These are phyloP conservation scores for Sinocyclocheilus anshuiensis DNA, from an alignment of 2,113 vertebrate species.

Conservation along the genomic window DNA sequence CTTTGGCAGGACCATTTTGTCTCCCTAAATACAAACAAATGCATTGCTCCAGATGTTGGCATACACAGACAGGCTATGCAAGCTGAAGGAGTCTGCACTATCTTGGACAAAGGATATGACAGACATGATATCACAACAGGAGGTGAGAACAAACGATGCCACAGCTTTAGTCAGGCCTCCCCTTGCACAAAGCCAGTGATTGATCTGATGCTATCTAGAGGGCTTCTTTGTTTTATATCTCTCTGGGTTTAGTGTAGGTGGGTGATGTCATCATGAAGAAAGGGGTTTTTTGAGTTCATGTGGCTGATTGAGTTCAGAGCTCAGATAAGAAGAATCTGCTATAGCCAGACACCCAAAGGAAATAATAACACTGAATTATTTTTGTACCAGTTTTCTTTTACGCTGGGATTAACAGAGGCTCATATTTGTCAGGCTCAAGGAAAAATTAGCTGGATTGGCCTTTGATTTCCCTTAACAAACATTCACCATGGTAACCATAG, in stretches of 20 bases:
- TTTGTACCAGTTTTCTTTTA: conserved; percentile 31
- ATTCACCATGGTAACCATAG: neutral
- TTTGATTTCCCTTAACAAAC: neutral
- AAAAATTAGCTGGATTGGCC: neutral
- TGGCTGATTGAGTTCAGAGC: conserved; percentile 1
- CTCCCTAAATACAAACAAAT: conserved; percentile 43
- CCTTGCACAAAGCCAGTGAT: neutral
- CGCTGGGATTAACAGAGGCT: conserved; percentile 14
- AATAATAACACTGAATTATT: conserved; percentile 45
- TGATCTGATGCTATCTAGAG: neutral
- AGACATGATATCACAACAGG: conserved; percentile 38
- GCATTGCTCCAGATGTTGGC: conserved; percentile 54
- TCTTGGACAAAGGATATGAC: conserved; percentile 32
- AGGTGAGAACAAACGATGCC: conserved; percentile 33
- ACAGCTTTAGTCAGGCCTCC: neutral
- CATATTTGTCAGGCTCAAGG: conserved; percentile 19
- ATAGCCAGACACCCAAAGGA: conserved; percentile 18
- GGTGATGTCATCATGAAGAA: conserved; percentile 21
- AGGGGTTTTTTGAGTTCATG: conserved; percentile 30
- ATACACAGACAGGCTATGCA: conserved; percentile 35
- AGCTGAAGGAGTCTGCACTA: conserved; percentile 27
- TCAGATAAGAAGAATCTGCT: conserved; percentile 27
- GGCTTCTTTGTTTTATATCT: neutral
- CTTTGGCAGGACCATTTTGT: conserved; percentile 49
- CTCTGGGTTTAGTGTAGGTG: conserved; percentile 4